Conservation (phyloP, 92 coral and sea anemone genomes). For the Galaxea fascicularis region DNA sequence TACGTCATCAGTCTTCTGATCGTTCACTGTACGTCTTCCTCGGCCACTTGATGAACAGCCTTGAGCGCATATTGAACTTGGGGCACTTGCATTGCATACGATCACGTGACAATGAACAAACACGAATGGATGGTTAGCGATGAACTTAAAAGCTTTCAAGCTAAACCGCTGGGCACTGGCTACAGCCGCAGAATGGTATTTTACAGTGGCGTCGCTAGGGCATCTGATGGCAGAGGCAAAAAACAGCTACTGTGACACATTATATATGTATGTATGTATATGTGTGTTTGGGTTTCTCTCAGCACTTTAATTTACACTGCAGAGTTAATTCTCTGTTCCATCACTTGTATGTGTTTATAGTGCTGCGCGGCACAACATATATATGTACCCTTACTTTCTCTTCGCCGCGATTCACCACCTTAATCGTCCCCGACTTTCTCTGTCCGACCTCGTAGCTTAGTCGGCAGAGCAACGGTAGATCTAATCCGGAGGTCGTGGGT, state of each 20-base stretch:
- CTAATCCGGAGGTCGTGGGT: too few species aligned
- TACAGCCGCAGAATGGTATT: background rate
- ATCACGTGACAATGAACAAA: slow-evolving; percentile 24
- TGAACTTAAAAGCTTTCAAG: slow-evolving; percentile 36
- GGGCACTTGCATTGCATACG: background rate
- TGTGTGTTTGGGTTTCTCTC: background rate
- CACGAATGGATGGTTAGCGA: too few species aligned
- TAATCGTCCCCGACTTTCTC: too few species aligned
- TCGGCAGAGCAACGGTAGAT: too few species aligned
- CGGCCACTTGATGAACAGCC: slow-evolving; percentile 22
- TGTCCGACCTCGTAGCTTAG: too few species aligned
- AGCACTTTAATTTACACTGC: too few species aligned
- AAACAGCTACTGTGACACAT: background rate
- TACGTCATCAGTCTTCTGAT: background rate
- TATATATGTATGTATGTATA: too few species aligned
- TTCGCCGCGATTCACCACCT: too few species aligned
- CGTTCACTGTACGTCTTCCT: slow-evolving; percentile 16
- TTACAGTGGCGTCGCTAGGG: slow-evolving; percentile 30
- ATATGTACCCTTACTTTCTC: too few species aligned
- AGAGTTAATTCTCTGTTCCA: too few species aligned
- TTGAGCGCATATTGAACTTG: slow-evolving; percentile 28
- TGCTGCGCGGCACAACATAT: too few species aligned
- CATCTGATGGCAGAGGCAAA: slow-evolving; percentile 15
- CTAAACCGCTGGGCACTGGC: slow-evolving; percentile 22
- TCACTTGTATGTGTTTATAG: too few species aligned